phyloP scores from a whole-genome alignment of 2,797 vertebrate genomes.

The Emys orbicularis region DNA sequence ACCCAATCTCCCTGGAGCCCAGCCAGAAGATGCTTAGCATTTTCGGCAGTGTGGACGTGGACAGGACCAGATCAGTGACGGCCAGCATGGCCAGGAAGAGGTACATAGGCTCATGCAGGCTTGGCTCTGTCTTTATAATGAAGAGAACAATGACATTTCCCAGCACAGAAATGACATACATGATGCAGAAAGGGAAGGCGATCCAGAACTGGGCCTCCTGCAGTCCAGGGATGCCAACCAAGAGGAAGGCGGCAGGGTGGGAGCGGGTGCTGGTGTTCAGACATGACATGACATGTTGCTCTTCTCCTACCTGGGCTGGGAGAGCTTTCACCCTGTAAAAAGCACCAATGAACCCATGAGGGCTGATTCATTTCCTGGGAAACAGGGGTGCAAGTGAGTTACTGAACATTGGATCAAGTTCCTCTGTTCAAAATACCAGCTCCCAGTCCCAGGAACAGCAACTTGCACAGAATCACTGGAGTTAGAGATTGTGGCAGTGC shows the following conservation, averaged over 20 bases:
- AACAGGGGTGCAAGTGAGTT: neutral
- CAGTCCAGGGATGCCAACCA: too few relatives aligned
- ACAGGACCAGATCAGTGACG: slow-evolving; percentile 55
- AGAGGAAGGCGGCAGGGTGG: neutral
- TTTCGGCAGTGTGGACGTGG: slow-evolving; percentile 43
- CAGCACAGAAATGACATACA: slow-evolving; percentile 41
- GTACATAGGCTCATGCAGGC: slow-evolving; percentile 60
- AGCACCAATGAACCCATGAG: neutral
- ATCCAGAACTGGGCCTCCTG: neutral
- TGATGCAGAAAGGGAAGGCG: slow-evolving; percentile 51
- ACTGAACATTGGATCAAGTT: neutral
- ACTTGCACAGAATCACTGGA: too few relatives aligned
- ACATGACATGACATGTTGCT: slow-evolving; percentile 5
- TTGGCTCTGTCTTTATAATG: slow-evolving; percentile 3
- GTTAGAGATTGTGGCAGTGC: too few relatives aligned
- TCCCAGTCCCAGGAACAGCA: too few relatives aligned
- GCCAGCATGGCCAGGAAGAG: slow-evolving; percentile 67
- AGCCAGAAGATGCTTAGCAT: slow-evolving; percentile 67
- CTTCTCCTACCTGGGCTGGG: neutral
- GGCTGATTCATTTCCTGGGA: neutral
- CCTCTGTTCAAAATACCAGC: neutral
- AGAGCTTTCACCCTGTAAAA: neutral
- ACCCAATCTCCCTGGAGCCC: neutral
- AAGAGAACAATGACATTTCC: slow-evolving; percentile 61
- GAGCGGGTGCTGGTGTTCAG: slow-evolving; percentile 26